phyloP scores from a whole-genome alignment of 2,113 vertebrate genomes.

The Myotis lucifugus region DNA sequence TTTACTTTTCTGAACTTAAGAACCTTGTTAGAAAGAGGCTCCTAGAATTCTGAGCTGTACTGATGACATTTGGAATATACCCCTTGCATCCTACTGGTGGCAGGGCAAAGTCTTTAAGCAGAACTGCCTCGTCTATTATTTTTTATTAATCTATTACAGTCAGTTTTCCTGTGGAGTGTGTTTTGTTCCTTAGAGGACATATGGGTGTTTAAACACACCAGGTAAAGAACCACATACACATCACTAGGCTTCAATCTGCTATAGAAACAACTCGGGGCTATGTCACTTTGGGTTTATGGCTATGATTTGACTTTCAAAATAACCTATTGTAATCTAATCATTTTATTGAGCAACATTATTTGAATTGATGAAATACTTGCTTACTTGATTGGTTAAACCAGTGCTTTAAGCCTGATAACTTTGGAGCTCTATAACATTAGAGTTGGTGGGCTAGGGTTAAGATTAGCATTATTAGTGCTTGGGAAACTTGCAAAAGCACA shows the following conservation, averaged over 20 bases:
- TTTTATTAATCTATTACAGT: neutral
- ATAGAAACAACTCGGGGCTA: neutral
- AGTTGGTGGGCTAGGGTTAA: neutral
- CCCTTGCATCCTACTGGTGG: neutral
- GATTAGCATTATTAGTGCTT: neutral
- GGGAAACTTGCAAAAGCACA: neutral
- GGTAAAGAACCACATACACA: neutral
- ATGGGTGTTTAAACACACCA: neutral
- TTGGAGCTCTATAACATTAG: neutral
- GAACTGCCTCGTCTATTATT: neutral
- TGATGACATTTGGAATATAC: neutral
- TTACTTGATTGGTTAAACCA: neutral
- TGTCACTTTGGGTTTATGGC: neutral
- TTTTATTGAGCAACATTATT: neutral
- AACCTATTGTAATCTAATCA: neutral
- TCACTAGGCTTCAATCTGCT: neutral
- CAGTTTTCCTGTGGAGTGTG: neutral
- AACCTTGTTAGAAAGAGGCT: neutral
- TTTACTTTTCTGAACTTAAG: neutral
- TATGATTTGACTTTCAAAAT: neutral
- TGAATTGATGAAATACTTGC: neutral
- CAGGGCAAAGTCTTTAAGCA: neutral
- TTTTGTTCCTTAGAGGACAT: neutral
- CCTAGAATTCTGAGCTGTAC: neutral
- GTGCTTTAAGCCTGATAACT: neutral